Evolutionary conservation across 2,797 vertebrate genomes (phyloP), one percentile per base, ranked within the genome.

Genomic region (Sebastolobus alascanus): DNA sequence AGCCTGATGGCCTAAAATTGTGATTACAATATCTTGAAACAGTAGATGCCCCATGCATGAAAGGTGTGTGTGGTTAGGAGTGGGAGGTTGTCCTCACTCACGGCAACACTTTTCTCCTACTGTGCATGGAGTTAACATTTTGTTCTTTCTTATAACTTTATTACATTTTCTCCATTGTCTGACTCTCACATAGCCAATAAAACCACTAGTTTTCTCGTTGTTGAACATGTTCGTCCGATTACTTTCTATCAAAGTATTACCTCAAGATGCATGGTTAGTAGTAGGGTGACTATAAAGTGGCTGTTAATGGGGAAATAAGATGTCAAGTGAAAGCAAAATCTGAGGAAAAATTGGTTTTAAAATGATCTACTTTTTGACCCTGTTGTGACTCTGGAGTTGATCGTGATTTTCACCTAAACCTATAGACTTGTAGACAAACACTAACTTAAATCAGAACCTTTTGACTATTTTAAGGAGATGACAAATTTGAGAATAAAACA

Each of bases 401-500:
- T 40, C 6, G 5, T 22, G 35, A 20, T n/a, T 61, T 58, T 73
- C 37, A 64, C 52, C 58, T 33, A 1, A 60, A 56, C n/a, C 11
- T 40, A 13, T 8, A 58, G 18, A 65, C 43, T 40, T 52, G 14
- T 7, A 54, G 56, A 56, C 54, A 46, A 60, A 74, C 29, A 3
- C 35, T 8, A 22, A 72, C 22, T 60, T 56, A 22, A 68, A 43
- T 35, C 18, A 35, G 4, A 2, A 27, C 33, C n/a, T 37, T 58
- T 43, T 63, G 43, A 72, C 35, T 25, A 2, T 59, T 71, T 60
- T 9, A 18, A 71, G 56, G 4, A 1, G 6, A 3, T 35, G 3
- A 38, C 70, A 58, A 59, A 22, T 25, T 46, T 76, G 18, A 40
- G 40, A 68, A 54, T 31, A 55, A 74, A 79, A 73, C 9, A 1